Percentiles rank a stretch among this genome's conserved stretches.
Conservation (phyloP, 2,888 invertebrate genomes). For the Apodemia zela region DNA sequence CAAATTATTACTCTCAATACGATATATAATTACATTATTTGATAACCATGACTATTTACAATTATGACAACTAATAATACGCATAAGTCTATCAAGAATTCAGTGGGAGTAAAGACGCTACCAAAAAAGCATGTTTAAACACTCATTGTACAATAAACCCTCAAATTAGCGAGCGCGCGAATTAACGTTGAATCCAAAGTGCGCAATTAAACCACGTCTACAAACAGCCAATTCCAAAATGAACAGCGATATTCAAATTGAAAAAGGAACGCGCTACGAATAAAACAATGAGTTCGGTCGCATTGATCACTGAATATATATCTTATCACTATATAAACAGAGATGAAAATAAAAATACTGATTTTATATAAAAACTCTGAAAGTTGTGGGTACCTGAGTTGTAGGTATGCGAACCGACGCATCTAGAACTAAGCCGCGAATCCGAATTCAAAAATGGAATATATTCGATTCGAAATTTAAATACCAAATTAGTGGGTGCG, state of each 20-base stretch:
- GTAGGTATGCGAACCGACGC: constrained; percentile 48
- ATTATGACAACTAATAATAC: constrained; percentile 25
- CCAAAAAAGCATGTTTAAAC: constrained; percentile 64
- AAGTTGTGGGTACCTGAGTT: constrained; percentile 20
- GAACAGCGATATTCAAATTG: constrained; percentile 77
- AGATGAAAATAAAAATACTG: constrained; percentile 19
- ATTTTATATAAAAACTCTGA: constrained; percentile 1
- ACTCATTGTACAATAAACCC: constrained; percentile 65
- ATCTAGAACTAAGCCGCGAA: constrained; percentile 51
- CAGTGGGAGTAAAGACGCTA: constrained; percentile 43
- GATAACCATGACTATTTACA: constrained; percentile 20
- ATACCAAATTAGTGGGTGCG: constrained; percentile 71
- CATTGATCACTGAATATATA: constrained; percentile 23
- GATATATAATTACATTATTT: not conserved
- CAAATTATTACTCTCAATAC: constrained; percentile 12
- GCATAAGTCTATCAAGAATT: constrained; percentile 54
- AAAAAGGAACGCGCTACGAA: constrained; percentile 73
- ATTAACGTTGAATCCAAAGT: constrained; percentile 76
- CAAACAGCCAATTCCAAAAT: constrained; percentile 73
- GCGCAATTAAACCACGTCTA: constrained; percentile 73
- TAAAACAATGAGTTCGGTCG: constrained; percentile 57
- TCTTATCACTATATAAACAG: constrained; percentile 15
- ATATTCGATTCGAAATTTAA: constrained; percentile 56
- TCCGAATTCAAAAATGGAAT: constrained; percentile 66
- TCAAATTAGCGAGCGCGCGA: constrained; percentile 73